Base-by-base conservation (phyloP, 92 coral and sea anemone species). In the Desmophyllum pertusum region DNA sequence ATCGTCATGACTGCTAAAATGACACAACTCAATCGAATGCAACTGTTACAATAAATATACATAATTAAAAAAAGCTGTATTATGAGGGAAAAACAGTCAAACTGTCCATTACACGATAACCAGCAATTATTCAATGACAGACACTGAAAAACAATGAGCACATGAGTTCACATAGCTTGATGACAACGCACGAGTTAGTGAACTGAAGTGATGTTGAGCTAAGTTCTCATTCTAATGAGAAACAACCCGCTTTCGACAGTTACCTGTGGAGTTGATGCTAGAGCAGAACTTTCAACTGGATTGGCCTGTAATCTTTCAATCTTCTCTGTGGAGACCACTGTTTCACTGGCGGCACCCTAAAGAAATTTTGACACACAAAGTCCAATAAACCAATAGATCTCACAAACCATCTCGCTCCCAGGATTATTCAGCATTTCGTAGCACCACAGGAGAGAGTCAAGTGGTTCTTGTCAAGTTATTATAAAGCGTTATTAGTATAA, bases 201-300 rank as follows among this genome's bases (percentile, higher is more conserved):
- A 55, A 23, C 25, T 55, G 63, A 55, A 21, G 29, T 23, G 30
- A 19, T n/a, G 10, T 8, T 18, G 9, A 55, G 23, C 29, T 48
- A 48, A 23, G 2, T n/a, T 55, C 29, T n/a, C n/a, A n/a, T n/a
- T n/a, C 68, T 27, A 1, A 29, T 8, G 0, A 8, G 15, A 63
- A 6, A 30, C 23, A 27, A 62, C 3, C 67, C 15, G 0, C 48
- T 23, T 17, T n/a, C n/a, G n/a, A n/a, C 29, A 13, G 21, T 66
- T 36, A 80, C 84, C 84, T 68, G 76, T 21, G 84, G 67, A 23
- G 82, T 78, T 67, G 73, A 36, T 29, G 38, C 17, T 37, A 25
- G n/a, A 59, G 73, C 1, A 7, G 25, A 67, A 33, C 27, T 43
- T 13, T 11, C 31, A 7, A 67, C 65, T 5, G 75, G 38, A 65